Evolutionary conservation across 2,113 vertebrate species (phyloP), one percentile per base, ranked within the genome.

Genomic region (Glaucomys volans): DNA sequence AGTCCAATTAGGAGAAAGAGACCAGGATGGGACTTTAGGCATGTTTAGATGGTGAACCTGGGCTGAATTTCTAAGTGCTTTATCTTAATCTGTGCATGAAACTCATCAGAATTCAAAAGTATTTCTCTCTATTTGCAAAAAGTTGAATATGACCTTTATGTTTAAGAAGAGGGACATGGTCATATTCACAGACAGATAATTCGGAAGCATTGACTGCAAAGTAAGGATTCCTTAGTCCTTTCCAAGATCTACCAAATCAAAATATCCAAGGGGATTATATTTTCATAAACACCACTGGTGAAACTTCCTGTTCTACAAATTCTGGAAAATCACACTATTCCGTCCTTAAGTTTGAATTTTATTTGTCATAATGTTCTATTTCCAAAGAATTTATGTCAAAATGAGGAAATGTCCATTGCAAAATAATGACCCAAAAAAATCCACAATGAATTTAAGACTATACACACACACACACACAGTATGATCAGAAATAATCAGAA

Each of bases 91-190:
- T 95, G 52, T 71, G 4, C 30, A 42, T 35, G 47, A 62, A 93
- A 91, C 26, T 5, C n/a, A 44, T 24, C 1, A 93, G 54, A 92
- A 77, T 84, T 82, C 5, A 54, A 17, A 80, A 84, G n/a, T 82
- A 81, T 82, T 75, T 88, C 59, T 87, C 35, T 87, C 17, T 8
- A 62, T 93, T 69, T 76, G 24, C 28, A 88, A 84, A 90, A 91
- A 32, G 2, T 69, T 82, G 0, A n/a, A 85, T 91, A 79, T 92
- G 9, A 44, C 6, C n/a, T 93, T 91, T 35, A 47, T 50, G 0
- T 79, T 7, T 40, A 40, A 77, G 13, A 13, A 47, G 67, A 96
- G 87, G 44, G 6, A 52, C 44, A 32, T 87, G 5, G 16, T 64
- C 47, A 44, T 20, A 16, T 28, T 37, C 0, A 82, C 22, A 40